Conservation (phyloP, 2,113 vertebrate species). For the Natator depressus region DNA sequence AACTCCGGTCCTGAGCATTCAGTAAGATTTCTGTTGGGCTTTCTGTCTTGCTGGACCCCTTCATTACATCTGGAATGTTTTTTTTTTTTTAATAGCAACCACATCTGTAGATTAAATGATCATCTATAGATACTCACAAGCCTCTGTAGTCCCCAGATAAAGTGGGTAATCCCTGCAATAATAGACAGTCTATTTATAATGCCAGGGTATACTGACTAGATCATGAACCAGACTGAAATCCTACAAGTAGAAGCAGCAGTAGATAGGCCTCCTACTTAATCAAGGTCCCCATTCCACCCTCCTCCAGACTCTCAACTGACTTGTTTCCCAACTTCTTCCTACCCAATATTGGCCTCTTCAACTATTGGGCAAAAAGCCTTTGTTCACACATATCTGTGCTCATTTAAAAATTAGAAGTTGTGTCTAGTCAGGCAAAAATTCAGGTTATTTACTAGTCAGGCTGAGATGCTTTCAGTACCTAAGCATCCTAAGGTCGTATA, state of each 20-base stretch:
- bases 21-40: not conserved
- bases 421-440: not conserved
- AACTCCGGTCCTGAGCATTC: not conserved
- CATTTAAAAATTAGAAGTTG: not conserved
- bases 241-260: not conserved
- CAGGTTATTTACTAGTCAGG: not conserved
- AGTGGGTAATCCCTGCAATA: not conserved
- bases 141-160: not conserved
- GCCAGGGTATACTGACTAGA: not conserved
- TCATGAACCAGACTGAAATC: not conserved
- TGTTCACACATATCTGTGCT: not conserved
- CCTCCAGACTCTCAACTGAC: not conserved
- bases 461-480: not conserved
- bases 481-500: not conserved
- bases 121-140: not conserved
- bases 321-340: not conserved
- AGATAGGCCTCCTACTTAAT: not conserved
- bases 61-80: not conserved
- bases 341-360: not conserved
- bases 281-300: accelerated
- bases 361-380: not conserved
- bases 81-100: not conserved
- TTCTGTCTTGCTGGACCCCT: not conserved
- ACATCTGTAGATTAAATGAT: not conserved
- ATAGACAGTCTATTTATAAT: not conserved